Base-by-base conservation (phyloP, 1,140 invertebrate species). In the Gonatopus flavifemur region DNA sequence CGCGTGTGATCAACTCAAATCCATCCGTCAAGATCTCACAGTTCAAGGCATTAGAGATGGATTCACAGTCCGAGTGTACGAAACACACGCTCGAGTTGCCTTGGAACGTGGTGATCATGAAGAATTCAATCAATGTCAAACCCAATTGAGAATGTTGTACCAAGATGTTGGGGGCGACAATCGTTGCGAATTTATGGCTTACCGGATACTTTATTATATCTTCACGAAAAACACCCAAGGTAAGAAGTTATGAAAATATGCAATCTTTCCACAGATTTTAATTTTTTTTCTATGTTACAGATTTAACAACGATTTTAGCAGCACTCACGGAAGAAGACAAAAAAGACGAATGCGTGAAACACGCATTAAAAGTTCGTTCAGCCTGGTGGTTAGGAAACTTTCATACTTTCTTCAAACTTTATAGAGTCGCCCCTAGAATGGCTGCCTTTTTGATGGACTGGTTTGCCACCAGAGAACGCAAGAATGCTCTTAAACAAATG, bases 101-200 rank as follows among this genome's bases (percentile, higher is more conserved):
- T 81, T 98, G 69, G 96, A 98, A 73, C 96, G 94, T 77, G 91
- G 93, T 33, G 96, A 99, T 72, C 94, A 97, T 74, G 94, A 96
- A 73, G 96, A 98, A 74, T 98, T 98, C 70, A 98, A 98, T 81
- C 96, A 98, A 72, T 98, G 96, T 75, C 96, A 98, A 79, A 96
- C 94, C 30, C 96, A 98, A 79, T 79, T 99, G 20, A 92, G 93
- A 81, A 89, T 93, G 81, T 81, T 99, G 8, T 98, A 96, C 73
- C 72, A 83, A 47, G 74, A 82, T 55, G 72, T 88, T 20, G 87
- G 86, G 43, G 84, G 84, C 18, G 81, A 84, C 62, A 89, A 94
- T 79, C 78, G 81, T 38, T 83, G 88, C 51, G 96, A 99, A 80
- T 99, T 99, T 76, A 89, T 88, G 30, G 93, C 94, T 44, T 98